These are phyloP conservation scores for Piezodorus guildinii DNA, from an alignment of 1,140 invertebrate species.

Conservation along the genomic window DNA sequence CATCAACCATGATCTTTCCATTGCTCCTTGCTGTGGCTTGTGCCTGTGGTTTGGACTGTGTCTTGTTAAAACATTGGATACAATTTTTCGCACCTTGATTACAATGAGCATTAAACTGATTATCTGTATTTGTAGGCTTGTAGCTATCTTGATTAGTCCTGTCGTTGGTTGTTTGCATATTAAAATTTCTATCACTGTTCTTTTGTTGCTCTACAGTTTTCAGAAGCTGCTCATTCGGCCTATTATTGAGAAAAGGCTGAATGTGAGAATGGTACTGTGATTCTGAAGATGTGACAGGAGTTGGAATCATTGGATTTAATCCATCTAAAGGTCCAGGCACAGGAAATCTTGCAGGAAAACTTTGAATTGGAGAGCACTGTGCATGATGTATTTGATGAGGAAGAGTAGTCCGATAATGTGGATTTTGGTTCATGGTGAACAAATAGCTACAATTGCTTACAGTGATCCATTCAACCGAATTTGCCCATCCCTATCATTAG, in stretches of 20 bases:
- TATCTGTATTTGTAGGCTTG: slow-evolving; percentile 17
- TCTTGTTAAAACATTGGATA: slow-evolving; percentile 23
- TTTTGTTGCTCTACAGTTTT: slow-evolving; percentile 16
- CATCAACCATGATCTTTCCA: slow-evolving; percentile 37
- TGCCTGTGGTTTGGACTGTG: not conserved
- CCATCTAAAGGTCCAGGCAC: slow-evolving; percentile 20
- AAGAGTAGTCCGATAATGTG: slow-evolving; percentile 23
- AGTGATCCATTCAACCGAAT: too few species aligned
- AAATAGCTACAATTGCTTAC: too few species aligned
- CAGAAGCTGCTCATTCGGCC: slow-evolving; percentile 12
- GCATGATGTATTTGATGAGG: slow-evolving; percentile 25
- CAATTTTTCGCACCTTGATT: slow-evolving; percentile 25
- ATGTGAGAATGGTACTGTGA: slow-evolving; percentile 23
- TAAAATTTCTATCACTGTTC: slow-evolving; percentile 13
- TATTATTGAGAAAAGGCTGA: slow-evolving; percentile 20
- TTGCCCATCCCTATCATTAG: too few species aligned
- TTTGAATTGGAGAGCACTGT: slow-evolving; percentile 23
- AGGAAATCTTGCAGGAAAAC: slow-evolving; percentile 24
- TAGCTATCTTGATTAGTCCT: slow-evolving; percentile 13
- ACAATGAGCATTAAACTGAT: slow-evolving; percentile 22
- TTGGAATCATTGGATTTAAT: slow-evolving; percentile 23
- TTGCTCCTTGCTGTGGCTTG: not conserved
- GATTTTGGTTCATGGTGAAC: slow-evolving; percentile 24
- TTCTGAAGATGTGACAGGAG: slow-evolving; percentile 13
- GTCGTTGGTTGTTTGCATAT: slow-evolving; percentile 8